Evolutionary conservation across 2,113 vertebrate genomes (phyloP).

Genomic region (Apaloderma vittatum): DNA sequence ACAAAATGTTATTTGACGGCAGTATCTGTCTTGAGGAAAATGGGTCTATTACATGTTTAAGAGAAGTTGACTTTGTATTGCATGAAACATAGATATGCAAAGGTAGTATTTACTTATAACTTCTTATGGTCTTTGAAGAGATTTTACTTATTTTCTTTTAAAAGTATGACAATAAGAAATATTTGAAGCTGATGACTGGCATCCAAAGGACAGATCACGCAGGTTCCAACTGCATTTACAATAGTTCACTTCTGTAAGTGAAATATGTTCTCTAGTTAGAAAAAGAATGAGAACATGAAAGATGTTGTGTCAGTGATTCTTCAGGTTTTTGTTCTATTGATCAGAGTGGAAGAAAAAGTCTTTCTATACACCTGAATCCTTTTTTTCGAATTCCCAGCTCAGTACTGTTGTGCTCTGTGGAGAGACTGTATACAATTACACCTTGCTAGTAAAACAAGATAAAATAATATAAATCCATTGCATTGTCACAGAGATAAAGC

Average conservation of each 20-base stretch:
- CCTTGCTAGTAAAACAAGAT: conserved; percentile 51
- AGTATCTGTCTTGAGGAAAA: not conserved
- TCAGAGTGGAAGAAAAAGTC: not conserved
- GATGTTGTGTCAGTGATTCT: not conserved
- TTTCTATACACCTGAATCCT: not conserved
- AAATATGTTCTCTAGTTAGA: not conserved
- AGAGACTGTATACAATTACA: conserved; percentile 33
- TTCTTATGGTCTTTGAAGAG: not conserved
- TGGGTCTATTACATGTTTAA: not conserved
- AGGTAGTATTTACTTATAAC: not conserved
- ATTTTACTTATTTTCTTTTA: not conserved
- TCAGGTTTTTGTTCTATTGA: not conserved
- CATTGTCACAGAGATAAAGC: conserved; percentile 53
- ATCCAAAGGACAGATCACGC: conserved; percentile 12
- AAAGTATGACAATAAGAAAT: not conserved
- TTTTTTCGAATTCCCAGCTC: not conserved
- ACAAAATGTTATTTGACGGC: not conserved
- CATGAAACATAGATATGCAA: not conserved
- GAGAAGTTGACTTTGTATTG: not conserved
- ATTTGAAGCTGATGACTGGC: not conserved
- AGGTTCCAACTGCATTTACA: not conserved
- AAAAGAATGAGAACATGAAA: conserved; percentile 25
- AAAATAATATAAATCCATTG: conserved; percentile 51
- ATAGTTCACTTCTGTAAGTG: not conserved
- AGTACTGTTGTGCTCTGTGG: not conserved